phyloP scores from a whole-genome alignment of 1,140 invertebrate genomes.

The Drosophila busckii region DNA sequence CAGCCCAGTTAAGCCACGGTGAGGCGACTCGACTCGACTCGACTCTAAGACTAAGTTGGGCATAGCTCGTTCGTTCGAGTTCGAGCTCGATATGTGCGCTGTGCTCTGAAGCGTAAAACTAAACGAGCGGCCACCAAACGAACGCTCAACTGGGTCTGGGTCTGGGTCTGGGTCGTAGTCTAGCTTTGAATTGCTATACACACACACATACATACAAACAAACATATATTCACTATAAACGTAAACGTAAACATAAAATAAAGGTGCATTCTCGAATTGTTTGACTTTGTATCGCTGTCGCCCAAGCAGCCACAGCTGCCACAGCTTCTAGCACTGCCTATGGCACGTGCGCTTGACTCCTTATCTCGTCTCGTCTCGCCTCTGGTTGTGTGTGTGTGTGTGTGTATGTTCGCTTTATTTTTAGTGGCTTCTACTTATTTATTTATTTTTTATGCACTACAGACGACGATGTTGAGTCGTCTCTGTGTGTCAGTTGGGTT shows the following conservation, averaged over 20 bases:
- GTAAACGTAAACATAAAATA: constrained; percentile 53
- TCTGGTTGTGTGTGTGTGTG: neutral
- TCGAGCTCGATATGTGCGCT: constrained; percentile 46
- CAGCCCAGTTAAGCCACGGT: constrained; percentile 1
- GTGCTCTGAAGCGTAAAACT: constrained; percentile 68
- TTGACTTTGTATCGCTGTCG: constrained; percentile 62
- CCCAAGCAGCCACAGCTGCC: constrained; percentile 21
- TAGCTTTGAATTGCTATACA: constrained; percentile 9
- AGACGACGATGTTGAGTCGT: too few species aligned
- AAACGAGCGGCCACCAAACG: constrained; percentile 52
- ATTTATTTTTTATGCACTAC: constrained; percentile 59
- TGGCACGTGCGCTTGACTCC: too few species aligned
- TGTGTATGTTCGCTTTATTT: constrained; percentile 22
- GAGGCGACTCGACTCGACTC: neutral
- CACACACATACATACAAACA: constrained; percentile 6
- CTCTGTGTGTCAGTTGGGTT: neutral
- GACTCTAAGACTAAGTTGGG: constrained; percentile 6
- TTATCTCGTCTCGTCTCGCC: neutral
- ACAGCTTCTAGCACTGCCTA: neutral
- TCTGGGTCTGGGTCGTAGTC: constrained; percentile 5
- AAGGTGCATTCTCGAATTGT: constrained; percentile 67
- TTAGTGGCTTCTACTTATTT: constrained; percentile 41
- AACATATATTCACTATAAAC: constrained; percentile 64
- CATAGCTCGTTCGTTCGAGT: constrained; percentile 19
- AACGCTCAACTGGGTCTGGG: constrained; percentile 17